Evolutionary conservation across 2,113 vertebrate species (phyloP).

Genomic region (Eidolon helvum): DNA sequence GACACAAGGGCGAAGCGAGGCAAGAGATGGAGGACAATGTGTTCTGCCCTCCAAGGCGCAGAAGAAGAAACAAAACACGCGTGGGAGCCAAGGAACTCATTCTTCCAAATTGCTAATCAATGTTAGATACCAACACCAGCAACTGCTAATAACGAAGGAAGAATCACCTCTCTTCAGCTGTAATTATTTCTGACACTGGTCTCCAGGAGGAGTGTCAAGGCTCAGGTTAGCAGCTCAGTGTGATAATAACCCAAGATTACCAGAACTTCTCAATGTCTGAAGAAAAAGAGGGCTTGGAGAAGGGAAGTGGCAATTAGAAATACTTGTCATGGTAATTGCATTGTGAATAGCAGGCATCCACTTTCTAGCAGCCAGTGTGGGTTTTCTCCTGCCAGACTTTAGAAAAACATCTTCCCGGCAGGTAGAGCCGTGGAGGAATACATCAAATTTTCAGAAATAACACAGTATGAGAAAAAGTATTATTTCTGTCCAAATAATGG

Average conservation of each 20-base stretch:
- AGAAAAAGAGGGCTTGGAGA: slow-evolving; percentile 38
- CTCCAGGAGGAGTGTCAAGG: slow-evolving; percentile 71
- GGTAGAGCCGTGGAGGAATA: slow-evolving; percentile 39
- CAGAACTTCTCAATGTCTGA: slow-evolving; percentile 61
- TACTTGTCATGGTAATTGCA: slow-evolving; percentile 81
- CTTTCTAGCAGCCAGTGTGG: background rate
- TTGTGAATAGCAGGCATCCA: slow-evolving; percentile 47
- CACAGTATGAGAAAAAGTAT: slow-evolving; percentile 1
- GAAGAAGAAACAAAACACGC: background rate
- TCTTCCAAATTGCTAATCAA: slow-evolving; percentile 66
- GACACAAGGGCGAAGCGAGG: background rate
- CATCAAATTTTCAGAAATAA: slow-evolving; percentile 68
- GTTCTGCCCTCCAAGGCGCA: background rate
- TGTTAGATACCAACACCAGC: slow-evolving; percentile 35
- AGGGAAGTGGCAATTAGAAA: slow-evolving; percentile 73
- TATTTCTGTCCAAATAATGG: slow-evolving; percentile 61
- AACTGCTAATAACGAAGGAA: slow-evolving; percentile 55
- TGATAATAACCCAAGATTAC: slow-evolving; percentile 77
- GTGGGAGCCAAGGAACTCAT: background rate
- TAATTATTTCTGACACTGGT: slow-evolving; percentile 76
- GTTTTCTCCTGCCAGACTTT: slow-evolving; percentile 58
- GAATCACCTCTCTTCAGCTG: slow-evolving; percentile 54
- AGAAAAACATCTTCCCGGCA: slow-evolving; percentile 64
- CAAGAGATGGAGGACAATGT: background rate
- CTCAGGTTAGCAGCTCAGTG: slow-evolving; percentile 71